Base-by-base conservation (phyloP, 2,113 vertebrate species). In the Syrrhaptes paradoxus region DNA sequence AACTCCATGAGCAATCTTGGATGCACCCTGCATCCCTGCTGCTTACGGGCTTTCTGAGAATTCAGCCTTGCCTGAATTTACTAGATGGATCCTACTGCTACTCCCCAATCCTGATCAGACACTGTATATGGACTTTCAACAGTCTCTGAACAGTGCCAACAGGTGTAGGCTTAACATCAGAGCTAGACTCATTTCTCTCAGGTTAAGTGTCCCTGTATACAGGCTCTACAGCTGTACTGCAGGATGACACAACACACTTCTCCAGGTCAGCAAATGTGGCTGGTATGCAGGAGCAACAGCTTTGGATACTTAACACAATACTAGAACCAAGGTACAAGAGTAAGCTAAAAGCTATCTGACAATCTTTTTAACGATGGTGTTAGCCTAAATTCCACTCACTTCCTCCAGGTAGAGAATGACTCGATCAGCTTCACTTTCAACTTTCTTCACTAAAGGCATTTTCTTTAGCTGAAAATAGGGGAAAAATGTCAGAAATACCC, bases 391-490 rank as follows among this genome's bases (percentile, higher is more conserved):
- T 74, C 25, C 5, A 96, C 97, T 97, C 21, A 97, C 96, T 84
- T 97, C 92, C 16, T 96, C 96, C 48, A 96, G 49, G 74, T 96
- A 97, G 80, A 97, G 36, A 79, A 87, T 11, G 3, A 96, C 75
- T 70, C 7, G 34, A 28, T 95, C 97, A 76, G 70, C 90, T 79
- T 95, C 49, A 1, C 85, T 85, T 93, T 97, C 95, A 61, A 97
- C 85, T 94, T 96, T 95, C 85, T 97, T 97, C 94, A 96, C 95
- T 84, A 95, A 68, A 62, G 93, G 94, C 78, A 94, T 95, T 85
- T 93, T 95, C 88, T 94, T 95, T 55, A 97, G 57, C 97, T 97
- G 91, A 59, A 93, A 96, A 91, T 20, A 85, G 29, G 13, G 18
- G 22, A 1, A 1, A 83, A 79, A 65, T 17, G 66, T 85, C 26